Conservation (phyloP, 2,888 invertebrate genomes). For the Tillus elongatus region DNA sequence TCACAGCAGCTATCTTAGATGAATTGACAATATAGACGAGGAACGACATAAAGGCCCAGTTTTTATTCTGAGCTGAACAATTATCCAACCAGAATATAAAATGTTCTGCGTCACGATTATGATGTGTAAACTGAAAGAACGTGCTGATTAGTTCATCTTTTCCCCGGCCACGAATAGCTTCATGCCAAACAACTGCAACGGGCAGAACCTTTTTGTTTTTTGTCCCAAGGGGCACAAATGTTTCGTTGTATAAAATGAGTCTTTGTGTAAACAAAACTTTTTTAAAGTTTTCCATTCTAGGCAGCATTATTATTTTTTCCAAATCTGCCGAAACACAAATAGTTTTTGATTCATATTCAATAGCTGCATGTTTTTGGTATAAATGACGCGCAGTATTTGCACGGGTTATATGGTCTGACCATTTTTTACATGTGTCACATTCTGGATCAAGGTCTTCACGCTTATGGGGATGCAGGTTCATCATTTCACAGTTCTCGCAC, state of each 20-base stretch:
- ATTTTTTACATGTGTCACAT: slow-evolving; percentile 12
- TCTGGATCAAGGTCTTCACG: slow-evolving; percentile 11
- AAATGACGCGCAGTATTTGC: slow-evolving; percentile 11
- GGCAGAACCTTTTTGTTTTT: neutral
- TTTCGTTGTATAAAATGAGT: slow-evolving; percentile 10
- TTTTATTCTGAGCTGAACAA: slow-evolving; percentile 2
- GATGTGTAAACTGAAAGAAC: slow-evolving; percentile 2
- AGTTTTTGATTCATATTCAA: slow-evolving; percentile 10
- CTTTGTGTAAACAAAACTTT: slow-evolving; percentile 12
- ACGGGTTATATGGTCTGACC: slow-evolving; percentile 12
- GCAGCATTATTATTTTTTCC: slow-evolving; percentile 14
- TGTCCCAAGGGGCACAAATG: slow-evolving; percentile 10
- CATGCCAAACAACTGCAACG: slow-evolving; percentile 9
- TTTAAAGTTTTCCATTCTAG: slow-evolving; percentile 11
- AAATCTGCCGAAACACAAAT: slow-evolving; percentile 15
- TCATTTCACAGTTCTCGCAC: slow-evolving; percentile 11
- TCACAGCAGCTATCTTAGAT: neutral
- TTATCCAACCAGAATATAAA: slow-evolving; percentile 3
- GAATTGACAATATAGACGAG: slow-evolving; percentile 1
- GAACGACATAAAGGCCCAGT: slow-evolving; percentile 2
- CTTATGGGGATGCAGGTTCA: slow-evolving; percentile 12
- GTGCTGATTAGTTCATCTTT: slow-evolving; percentile 11
- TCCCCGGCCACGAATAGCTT: slow-evolving; percentile 1
- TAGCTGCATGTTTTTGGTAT: slow-evolving; percentile 13
- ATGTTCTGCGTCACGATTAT: slow-evolving; percentile 1